Base-by-base conservation (phyloP, 2,888 invertebrate genomes). In the Campoplex nolae region DNA sequence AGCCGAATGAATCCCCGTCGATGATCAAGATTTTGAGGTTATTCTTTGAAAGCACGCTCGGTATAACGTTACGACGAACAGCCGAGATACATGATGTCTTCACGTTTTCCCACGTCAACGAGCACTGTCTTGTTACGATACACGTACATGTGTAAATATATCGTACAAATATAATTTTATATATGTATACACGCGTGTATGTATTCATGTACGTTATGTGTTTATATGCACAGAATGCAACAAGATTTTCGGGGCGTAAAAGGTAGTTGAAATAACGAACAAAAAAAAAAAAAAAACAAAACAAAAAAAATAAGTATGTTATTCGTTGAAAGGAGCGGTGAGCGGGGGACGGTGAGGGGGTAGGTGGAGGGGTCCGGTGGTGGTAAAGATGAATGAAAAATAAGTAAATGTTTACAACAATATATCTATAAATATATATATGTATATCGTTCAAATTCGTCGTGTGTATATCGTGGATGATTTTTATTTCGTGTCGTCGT, bases 401-500 rank as follows among this genome's bases (percentile, higher is more conserved):
- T n/a, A 38, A 54, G n/a, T 38, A 56, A 38, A 70, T 0, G n/a
- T 38, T 73, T 35, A 35, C 73, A 73, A 73, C 73, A 51, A 51
- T 73, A 32, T 71, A 51, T 71, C 4, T n/a, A 68, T 68, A 42
- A 68, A 42, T 42, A 67, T 67, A 67, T 67, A 23, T 23, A 23
- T 23, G 23, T 23, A 23, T 23, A 68, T 68, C n/a, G 68, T 83
- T 58, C 58, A 74, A 73, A 83, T 77, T 76, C 16, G 77, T 42
- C 71, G 74, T 71, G 45, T 68, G 38, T 62, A 38, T 38, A 38
- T 56, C 45, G 38, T 80, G 62, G 48, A 45, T 58, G 71, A 80
- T 71, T 80, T 71, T 68, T 54, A 38, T 54, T 54, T 45, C 32
- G 51, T 71, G 32, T 86, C 78, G 75, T 83, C 73, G 65, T 67